Evolutionary conservation across 2,113 vertebrate species (phyloP).

Genomic region (Atrichornis clamosus): DNA sequence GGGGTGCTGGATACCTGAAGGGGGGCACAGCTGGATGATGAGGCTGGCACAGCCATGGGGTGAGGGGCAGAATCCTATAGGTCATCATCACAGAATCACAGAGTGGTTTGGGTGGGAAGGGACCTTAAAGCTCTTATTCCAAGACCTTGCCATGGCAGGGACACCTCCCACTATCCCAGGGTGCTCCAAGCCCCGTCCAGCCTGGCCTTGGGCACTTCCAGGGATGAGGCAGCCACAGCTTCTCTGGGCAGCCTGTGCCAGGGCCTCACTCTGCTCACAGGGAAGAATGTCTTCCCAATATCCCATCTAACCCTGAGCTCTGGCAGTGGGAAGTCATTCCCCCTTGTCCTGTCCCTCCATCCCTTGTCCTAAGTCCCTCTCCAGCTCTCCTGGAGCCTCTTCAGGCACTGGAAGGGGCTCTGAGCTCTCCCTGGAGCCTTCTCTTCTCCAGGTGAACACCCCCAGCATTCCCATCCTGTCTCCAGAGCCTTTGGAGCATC

Average conservation of each 20-base stretch:
- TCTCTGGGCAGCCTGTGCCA: not conserved
- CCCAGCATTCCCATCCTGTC: not conserved
- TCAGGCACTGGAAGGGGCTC: not conserved
- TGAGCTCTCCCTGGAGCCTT: not conserved
- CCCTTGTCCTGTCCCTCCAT: not conserved
- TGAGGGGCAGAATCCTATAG: not conserved
- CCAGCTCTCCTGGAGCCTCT: not conserved
- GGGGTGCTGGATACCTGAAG: not conserved
- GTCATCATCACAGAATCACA: not conserved
- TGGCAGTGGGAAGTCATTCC: not conserved
- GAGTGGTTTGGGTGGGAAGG: not conserved
- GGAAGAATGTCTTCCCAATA: fast-evolving
- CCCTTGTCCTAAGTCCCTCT: not conserved
- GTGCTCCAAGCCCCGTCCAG: fast-evolving
- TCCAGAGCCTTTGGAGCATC: not conserved
- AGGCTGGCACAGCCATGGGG: no score
- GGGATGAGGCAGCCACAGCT: not conserved
- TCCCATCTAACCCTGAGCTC: fast-evolving
- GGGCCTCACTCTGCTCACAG: fast-evolving
- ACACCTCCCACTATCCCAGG: fast-evolving
- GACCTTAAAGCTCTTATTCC: not conserved
- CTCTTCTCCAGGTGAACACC: fast-evolving
- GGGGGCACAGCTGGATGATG: not conserved
- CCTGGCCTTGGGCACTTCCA: not conserved
- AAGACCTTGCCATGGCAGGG: not conserved